Evolutionary conservation across 2,888 invertebrate genomes (phyloP).

Genomic region (Chromoteleia sp.): DNA sequence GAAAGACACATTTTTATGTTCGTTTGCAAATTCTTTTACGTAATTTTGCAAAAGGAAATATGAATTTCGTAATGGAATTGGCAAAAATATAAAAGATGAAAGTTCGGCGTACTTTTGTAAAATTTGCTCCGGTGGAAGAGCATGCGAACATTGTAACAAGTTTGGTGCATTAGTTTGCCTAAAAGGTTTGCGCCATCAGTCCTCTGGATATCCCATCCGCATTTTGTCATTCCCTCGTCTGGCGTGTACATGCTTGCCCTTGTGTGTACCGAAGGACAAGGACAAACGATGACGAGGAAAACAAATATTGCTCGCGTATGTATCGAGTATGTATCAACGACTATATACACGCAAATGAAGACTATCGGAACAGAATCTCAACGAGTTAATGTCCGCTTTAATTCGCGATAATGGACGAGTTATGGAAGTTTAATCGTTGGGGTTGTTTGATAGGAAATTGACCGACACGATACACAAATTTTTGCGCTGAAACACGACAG

Average conservation of each 20-base stretch:
- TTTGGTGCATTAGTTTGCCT: conserved; percentile 78
- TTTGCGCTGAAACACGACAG: not conserved
- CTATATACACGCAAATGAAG: conserved; percentile 75
- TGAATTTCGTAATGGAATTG: conserved; percentile 6
- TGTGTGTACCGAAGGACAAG: conserved; percentile 52
- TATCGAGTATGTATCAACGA: conserved; percentile 49
- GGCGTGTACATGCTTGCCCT: conserved; percentile 59
- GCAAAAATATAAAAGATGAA: conserved; percentile 13
- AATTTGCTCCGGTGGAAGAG: conserved; percentile 37
- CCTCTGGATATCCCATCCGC: conserved; percentile 73
- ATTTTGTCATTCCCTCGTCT: conserved; percentile 49
- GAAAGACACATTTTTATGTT: no score
- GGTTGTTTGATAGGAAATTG: conserved; percentile 62
- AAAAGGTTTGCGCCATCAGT: conserved; percentile 83
- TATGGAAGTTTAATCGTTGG: conserved; percentile 80
- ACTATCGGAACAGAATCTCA: conserved; percentile 75
- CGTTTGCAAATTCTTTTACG: no score
- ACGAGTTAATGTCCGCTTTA: conserved; percentile 77
- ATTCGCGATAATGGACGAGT: conserved; percentile 78
- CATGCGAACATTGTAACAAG: conserved; percentile 56
- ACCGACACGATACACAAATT: conserved; percentile 20
- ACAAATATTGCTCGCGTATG: conserved; percentile 49
- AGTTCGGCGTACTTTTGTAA: conserved; percentile 20
- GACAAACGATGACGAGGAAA: conserved; percentile 57
- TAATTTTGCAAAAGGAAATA: not conserved